These are phyloP conservation scores for Anneissia japonica DNA, from an alignment of 35 echinoderm and acorn worm species.

Conservation along the genomic window DNA sequence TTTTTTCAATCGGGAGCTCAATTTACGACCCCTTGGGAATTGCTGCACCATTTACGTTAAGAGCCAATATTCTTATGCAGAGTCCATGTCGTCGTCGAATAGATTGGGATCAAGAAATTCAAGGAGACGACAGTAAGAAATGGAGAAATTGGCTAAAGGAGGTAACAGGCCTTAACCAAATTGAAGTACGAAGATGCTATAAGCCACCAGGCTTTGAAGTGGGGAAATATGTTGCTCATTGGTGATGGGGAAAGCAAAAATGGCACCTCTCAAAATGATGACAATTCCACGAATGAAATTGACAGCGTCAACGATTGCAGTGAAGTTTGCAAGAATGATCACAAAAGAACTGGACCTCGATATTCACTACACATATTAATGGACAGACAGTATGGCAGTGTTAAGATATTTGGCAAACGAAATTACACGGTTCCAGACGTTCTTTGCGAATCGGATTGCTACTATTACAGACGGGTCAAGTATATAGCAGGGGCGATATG, in stretches of 20 bases:
- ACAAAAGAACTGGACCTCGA: background rate
- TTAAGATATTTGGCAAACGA: conserved; percentile 43
- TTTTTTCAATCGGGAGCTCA: conserved; percentile 2
- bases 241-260: background rate
- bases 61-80: conserved; percentile 29
- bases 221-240: background rate
- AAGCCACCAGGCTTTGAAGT: background rate
- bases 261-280: conserved; percentile 50
- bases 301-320: background rate
- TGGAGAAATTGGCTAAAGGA: no score
- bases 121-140: no score
- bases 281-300: background rate
- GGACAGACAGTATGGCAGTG: conserved; percentile 39
- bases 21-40: conserved; percentile 30
- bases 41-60: conserved; percentile 4
- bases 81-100: background rate
- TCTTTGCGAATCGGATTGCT: conserved; percentile 43
- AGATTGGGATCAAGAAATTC: no score
- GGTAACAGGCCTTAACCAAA: no score
- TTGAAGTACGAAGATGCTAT: no score
- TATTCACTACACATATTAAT: background rate
- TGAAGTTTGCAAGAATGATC: background rate
- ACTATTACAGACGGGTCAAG: background rate
- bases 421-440: conserved; percentile 18
- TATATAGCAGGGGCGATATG: conserved; percentile 36